Conservation (phyloP, 2,797 vertebrate species). For the Gymnoscopelus braueri region DNA sequence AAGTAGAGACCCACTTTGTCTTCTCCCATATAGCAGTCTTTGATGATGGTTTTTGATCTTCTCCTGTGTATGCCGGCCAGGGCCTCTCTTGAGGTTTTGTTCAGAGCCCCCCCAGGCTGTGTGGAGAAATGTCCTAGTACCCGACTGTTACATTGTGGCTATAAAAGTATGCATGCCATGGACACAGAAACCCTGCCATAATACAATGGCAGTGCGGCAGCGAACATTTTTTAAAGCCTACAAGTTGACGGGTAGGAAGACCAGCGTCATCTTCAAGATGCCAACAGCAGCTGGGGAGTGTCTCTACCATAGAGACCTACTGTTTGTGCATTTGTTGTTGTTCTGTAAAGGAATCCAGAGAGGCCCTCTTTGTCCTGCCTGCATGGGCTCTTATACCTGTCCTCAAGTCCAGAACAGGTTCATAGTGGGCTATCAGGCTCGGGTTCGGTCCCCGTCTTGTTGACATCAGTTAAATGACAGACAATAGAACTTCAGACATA, state of each 20-base stretch:
- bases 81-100: constrained; percentile 56
- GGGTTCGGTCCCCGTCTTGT: no score
- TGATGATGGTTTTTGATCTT: constrained; percentile 38
- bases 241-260: constrained; percentile 10
- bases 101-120: constrained; percentile 48
- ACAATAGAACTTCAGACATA: no score
- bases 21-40: constrained; percentile 45
- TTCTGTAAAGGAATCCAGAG: constrained; percentile 11
- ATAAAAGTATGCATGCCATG: constrained; percentile 40
- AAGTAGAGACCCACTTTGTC: constrained; percentile 31
- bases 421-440: no score
- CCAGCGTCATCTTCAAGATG: constrained; percentile 10
- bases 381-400: neutral
- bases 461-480: no score
- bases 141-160: constrained; percentile 45
- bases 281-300: constrained; percentile 1
- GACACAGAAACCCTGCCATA: constrained; percentile 50
- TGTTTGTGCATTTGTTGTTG: neutral
- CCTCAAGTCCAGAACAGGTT: neutral
- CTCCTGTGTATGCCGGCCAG: constrained; percentile 35
- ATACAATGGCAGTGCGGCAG: constrained; percentile 27
- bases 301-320: neutral
- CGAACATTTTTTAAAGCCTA: constrained; percentile 4
- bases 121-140: constrained; percentile 56
- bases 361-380: neutral